Evolutionary conservation across 2,113 vertebrate species (phyloP), one percentile per base, ranked within the genome.

Genomic region (Actenoides lindsayi): DNA sequence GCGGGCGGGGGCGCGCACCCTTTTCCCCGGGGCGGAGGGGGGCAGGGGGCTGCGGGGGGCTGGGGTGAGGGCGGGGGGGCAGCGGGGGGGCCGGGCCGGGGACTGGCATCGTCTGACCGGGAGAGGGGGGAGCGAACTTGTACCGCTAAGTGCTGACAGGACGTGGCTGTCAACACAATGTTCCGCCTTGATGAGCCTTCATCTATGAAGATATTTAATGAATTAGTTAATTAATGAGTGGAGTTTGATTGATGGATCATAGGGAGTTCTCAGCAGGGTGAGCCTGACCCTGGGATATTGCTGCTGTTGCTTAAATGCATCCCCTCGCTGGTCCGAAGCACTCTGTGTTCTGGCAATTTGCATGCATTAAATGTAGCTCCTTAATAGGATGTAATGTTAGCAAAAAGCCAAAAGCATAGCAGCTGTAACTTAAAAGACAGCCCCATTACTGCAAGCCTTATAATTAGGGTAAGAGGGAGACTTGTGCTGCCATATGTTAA

Each of bases 351-450:
- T 15, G 91, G 97, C 97, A 97, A 97, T 98, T 98, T 98, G 97
- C 98, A 98, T 98, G 97, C 97, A 93, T 97, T 98, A 97, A 98
- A 96, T 97, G 97, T 95, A 93, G 97, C 97, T 97, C 95, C 97
- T 98, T 98, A 98, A 98, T 98, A 97, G 98, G 97, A 93, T 98
- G 97, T 95, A 98, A 97, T 96, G 98, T 96, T 97, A 97, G 98
- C 16, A 89, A 85, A 96, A 98, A 98, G 98, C 97, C 97, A 97
- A 96, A 95, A 97, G 98, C 98, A 89, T 85, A 94, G 97, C 98
- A 98, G 97, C 97, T 98, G 97, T 97, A 97, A 98, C 98, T 98
- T 98, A 98, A 98, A 98, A 98, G 98, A 97, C 98, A 98, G 98
- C 97, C 97, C 98, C 97, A 95, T 98, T 98, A 98, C 97, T 92